Evolutionary conservation across 2,888 invertebrate species (phyloP).

Genomic region (Oligia fasciuncula): DNA sequence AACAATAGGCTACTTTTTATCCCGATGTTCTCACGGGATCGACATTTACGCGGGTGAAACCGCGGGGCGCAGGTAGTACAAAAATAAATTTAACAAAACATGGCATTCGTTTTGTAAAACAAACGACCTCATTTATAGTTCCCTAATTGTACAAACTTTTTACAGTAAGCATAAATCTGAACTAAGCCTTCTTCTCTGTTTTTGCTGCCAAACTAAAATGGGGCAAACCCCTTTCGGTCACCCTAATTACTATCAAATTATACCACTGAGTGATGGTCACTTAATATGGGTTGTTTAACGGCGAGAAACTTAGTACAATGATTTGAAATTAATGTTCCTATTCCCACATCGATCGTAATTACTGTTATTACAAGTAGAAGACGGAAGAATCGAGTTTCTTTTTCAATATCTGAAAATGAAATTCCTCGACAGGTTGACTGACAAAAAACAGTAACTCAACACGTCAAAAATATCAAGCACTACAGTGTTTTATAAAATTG

Average conservation of each 20-base stretch:
- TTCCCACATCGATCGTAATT: neutral
- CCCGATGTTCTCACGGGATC: too few species aligned
- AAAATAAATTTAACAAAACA: slow-evolving; percentile 31
- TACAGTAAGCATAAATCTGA: slow-evolving; percentile 47
- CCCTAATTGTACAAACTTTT: slow-evolving; percentile 48
- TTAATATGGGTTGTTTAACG: slow-evolving; percentile 17
- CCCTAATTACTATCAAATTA: slow-evolving; percentile 60
- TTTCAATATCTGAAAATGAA: neutral
- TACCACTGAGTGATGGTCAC: slow-evolving; percentile 28
- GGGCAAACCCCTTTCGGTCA: slow-evolving; percentile 41
- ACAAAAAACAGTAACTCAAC: neutral
- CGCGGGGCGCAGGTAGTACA: too few species aligned
- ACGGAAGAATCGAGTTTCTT: neutral
- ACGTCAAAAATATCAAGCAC: neutral
- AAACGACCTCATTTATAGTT: slow-evolving; percentile 48
- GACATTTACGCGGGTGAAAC: too few species aligned
- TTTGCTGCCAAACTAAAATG: slow-evolving; percentile 52
- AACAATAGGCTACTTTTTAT: too few species aligned
- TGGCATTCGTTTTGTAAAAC: slow-evolving; percentile 28
- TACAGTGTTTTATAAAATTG: neutral
- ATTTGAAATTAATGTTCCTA: neutral
- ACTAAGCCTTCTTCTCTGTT: slow-evolving; percentile 46
- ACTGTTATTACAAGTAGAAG: neutral
- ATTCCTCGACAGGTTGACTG: neutral
- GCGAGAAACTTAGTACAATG: neutral